Evolutionary conservation across 2,113 vertebrate genomes (phyloP).

Genomic region (Dryoscopus gambensis): DNA sequence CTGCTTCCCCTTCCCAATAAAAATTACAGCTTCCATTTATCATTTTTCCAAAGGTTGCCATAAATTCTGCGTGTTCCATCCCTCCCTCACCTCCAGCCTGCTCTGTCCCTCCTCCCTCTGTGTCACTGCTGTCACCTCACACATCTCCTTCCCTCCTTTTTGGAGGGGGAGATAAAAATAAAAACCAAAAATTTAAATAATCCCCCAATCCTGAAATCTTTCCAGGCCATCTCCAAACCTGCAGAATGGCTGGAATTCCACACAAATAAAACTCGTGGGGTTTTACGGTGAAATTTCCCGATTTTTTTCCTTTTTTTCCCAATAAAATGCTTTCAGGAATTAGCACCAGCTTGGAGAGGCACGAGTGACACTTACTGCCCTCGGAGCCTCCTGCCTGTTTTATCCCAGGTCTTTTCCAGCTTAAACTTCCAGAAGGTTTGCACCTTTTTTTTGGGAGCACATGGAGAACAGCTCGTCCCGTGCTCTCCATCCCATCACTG

Average conservation of each 20-base stretch:
- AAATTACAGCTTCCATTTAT: conserved; percentile 16
- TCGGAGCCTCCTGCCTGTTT: not conserved
- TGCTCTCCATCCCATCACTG: not conserved
- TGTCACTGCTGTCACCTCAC: not conserved
- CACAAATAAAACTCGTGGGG: not conserved
- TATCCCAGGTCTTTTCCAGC: not conserved
- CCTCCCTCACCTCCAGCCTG: not conserved
- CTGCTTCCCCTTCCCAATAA: not conserved
- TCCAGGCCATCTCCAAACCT: conserved; percentile 1
- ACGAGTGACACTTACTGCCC: not conserved
- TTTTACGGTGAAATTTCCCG: not conserved
- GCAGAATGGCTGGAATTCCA: not conserved
- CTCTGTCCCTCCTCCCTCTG: not conserved
- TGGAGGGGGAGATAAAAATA: not conserved
- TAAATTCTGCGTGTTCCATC: not conserved
- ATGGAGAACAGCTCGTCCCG: fast-evolving
- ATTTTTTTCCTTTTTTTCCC: not conserved
- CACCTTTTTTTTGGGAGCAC: not conserved
- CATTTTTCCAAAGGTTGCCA: not conserved
- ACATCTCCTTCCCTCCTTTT: not conserved
- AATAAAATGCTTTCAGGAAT: not conserved
- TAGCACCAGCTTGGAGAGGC: not conserved
- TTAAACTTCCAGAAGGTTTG: not conserved
- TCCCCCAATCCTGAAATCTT: not conserved
- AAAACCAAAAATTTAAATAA: not conserved